Conservation (phyloP, 2,888 invertebrate species). For the Arenicola marina region DNA sequence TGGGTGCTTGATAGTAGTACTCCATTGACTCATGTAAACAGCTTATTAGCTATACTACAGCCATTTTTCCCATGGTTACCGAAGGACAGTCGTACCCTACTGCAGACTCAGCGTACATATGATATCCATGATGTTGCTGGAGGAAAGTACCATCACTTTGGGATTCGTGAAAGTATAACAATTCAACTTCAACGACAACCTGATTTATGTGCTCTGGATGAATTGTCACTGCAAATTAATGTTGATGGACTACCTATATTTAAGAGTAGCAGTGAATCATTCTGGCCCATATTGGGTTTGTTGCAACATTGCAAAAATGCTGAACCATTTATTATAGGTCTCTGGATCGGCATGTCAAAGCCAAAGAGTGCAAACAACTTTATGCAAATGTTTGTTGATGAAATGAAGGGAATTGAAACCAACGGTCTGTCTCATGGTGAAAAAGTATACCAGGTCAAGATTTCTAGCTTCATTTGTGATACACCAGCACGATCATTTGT, state of each 20-base stretch:
- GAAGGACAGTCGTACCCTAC: slow-evolving; percentile 4
- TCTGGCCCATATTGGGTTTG: slow-evolving; percentile 16
- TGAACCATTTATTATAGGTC: slow-evolving; percentile 11
- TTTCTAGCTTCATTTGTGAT: slow-evolving; percentile 6
- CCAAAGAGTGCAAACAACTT: slow-evolving; percentile 1
- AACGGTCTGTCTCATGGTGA: slow-evolving; percentile 20
- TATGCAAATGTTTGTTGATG: slow-evolving; percentile 10
- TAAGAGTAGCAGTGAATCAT: slow-evolving; percentile 9
- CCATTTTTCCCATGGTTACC: slow-evolving; percentile 9
- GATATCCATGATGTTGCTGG: too few species aligned
- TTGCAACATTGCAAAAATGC: not conserved
- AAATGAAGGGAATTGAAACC: slow-evolving; percentile 4
- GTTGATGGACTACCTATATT: slow-evolving; percentile 20
- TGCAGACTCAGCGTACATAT: too few species aligned
- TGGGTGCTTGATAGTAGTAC: slow-evolving; percentile 7
- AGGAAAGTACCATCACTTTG: too few species aligned
- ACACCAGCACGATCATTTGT: slow-evolving; percentile 12
- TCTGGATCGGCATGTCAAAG: slow-evolving; percentile 12
- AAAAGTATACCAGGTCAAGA: not conserved
- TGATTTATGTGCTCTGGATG: not conserved
- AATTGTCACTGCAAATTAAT: slow-evolving; percentile 1
- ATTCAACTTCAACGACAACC: not conserved
- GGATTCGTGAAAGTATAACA: not conserved
- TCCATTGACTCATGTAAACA: slow-evolving; percentile 7
- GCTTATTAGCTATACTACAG: slow-evolving; percentile 9